These are phyloP conservation scores for pig (Sus scrofa) DNA, from an alignment of 2,113 vertebrate genomes.

Conservation along the genomic window DNA sequence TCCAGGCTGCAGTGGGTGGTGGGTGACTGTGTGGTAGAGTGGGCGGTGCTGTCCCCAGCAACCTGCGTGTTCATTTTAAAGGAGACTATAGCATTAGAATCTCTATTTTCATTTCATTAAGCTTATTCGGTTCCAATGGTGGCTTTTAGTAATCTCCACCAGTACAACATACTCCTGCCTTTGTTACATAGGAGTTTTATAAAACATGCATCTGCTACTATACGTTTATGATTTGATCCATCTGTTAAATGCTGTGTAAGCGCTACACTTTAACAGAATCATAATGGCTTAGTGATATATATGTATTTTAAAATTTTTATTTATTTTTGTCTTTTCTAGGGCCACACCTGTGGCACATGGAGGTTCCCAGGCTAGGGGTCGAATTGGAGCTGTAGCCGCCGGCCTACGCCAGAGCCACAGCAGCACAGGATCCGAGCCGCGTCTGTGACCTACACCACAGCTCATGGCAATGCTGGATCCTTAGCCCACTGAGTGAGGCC, in stretches of 20 bases:
- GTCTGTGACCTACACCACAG: no score
- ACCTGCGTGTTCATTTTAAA: not conserved
- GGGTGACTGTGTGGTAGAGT: accelerated
- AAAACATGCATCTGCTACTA: not conserved
- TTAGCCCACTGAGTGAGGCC: no score
- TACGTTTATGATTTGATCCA: not conserved
- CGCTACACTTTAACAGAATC: not conserved
- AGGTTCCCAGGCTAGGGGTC: no score
- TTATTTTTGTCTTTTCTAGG: no score
- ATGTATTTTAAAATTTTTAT: no score
- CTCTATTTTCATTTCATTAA: not conserved
- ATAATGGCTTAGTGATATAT: not conserved
- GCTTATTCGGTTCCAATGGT: not conserved
- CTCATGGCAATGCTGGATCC: no score
- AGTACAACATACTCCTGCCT: not conserved
- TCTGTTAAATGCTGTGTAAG: not conserved
- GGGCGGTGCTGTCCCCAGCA: not conserved
- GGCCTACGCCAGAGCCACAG: no score
- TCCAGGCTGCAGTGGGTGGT: accelerated
- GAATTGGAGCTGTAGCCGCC: no score
- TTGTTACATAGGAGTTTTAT: not conserved
- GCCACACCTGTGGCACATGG: no score
- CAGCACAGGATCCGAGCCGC: no score
- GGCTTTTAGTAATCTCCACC: not conserved
- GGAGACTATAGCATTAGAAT: not conserved